phyloP scores from a whole-genome alignment of 2,113 vertebrate genomes.

The Hemiscyllium ocellatum region DNA sequence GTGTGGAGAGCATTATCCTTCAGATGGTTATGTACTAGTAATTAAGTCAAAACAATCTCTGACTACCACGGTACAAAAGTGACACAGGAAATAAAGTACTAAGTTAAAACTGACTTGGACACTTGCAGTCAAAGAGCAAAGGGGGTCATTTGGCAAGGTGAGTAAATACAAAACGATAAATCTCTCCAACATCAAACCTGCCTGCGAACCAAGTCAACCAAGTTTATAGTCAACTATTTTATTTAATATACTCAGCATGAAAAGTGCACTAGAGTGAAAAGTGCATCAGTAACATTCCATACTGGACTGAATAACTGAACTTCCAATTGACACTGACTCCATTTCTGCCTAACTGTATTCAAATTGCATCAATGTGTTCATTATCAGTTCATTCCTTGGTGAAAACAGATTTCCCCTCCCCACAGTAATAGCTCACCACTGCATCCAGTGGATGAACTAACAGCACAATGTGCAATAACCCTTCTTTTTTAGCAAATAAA shows the following conservation, averaged over 20 bases:
- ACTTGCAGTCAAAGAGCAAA: neutral
- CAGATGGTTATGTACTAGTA: neutral
- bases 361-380: neutral
- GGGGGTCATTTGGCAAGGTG: neutral
- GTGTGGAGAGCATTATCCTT: neutral
- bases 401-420: neutral
- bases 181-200: neutral
- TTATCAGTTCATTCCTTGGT: neutral
- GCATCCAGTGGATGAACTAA: neutral
- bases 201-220: neutral
- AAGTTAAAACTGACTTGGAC: neutral
- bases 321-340: neutral
- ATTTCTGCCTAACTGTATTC: neutral
- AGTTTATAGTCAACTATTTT: neutral
- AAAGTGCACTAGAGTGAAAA: too few relatives aligned
- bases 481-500: neutral
- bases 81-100: neutral
- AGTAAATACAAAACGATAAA: neutral
- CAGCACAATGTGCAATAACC: neutral
- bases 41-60: neutral
- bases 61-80: neutral
- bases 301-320: neutral
- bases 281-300: neutral
- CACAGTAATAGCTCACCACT: neutral
- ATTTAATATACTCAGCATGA: too few relatives aligned